Base-by-base conservation (phyloP, 2,888 invertebrate genomes). In the Lutraria lutraria region DNA sequence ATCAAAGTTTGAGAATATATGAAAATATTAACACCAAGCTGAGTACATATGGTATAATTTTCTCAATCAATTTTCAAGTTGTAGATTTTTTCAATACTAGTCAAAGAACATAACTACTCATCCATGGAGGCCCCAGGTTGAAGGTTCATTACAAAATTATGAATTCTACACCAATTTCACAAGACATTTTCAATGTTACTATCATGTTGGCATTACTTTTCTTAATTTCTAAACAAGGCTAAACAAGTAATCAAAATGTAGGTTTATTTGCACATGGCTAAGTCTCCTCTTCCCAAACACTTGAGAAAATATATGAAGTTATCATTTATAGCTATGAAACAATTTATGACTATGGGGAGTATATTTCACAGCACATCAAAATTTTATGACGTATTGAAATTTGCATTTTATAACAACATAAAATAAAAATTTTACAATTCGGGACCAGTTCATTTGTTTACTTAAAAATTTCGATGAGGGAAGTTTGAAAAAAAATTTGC, bases 401-500 rank as follows among this genome's bases (percentile, higher is more conserved):
- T 76, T 76, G 76, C 76, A 31, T 76, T 76, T 76, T 76, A 76
- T 34, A 34, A 31, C 76, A 76, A 76, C 76, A 76, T 76, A 76
- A 76, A 76, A 76, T 76, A 16, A 31, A 31, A 76, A 76, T 25
- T 31, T 76, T 3, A 31, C 16, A 76, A 76, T 25, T 31, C 0
- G 31, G 29, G 63, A 68, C 63, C 63, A 68, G 29, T 76, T 76
- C 1, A 72, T 72, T 76, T 34, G 15, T 76, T 76, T 34, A 76
- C 76, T 31, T 34, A 19, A 6, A 76, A 76, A 76, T 34, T 76
- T 31, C n/a, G 16, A 31, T 25, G 8, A 25, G 31, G 76, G 76
- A 76, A 76, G 76, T 34, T 34, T 19, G 15, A 3, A 10, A 34
- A 19, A 76, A 76, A 19, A 1, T 31, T 16, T 1, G 4, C 19